Percentiles rank a stretch among this genome's conserved stretches.
Evolutionary conservation across 1,140 invertebrate genomes (phyloP).

Genomic region (Chironomus tepperi): DNA sequence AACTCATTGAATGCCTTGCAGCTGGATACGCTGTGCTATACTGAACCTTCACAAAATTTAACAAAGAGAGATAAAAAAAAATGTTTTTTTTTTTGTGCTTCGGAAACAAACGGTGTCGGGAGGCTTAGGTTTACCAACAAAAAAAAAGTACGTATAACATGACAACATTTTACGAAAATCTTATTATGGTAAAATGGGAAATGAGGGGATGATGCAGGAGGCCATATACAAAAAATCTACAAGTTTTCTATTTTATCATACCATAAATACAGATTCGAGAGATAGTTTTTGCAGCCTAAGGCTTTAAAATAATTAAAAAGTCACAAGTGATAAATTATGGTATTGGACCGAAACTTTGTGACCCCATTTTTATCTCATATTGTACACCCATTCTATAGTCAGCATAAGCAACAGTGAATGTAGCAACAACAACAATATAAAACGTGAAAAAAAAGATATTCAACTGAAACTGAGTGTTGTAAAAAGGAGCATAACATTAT

Average conservation of each 20-base stretch:
- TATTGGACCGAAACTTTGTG: slow-evolving; percentile 1
- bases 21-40: not conserved
- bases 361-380: slow-evolving; percentile 2
- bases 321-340: slow-evolving; percentile 13
- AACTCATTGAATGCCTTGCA: not conserved
- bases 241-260: not conserved
- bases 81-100: not conserved
- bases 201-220: not conserved
- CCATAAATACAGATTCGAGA: not conserved
- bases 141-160: not conserved
- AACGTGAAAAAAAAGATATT: no score
- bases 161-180: not conserved
- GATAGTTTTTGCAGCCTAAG: not conserved
- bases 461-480: not conserved
- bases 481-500: not conserved
- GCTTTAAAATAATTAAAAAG: slow-evolving; percentile 15
- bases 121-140: not conserved
- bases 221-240: not conserved
- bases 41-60: not conserved
- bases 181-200: not conserved
- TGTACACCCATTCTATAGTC: not conserved
- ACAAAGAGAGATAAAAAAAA: slow-evolving; percentile 14
- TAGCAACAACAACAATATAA: no score
- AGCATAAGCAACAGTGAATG: not conserved
- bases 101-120: not conserved